A percentile compares a stretch with the other conserved stretches of the same genome.
Evolutionary conservation across 2,888 invertebrate species (phyloP).

Genomic region (Chrysolina americana): DNA sequence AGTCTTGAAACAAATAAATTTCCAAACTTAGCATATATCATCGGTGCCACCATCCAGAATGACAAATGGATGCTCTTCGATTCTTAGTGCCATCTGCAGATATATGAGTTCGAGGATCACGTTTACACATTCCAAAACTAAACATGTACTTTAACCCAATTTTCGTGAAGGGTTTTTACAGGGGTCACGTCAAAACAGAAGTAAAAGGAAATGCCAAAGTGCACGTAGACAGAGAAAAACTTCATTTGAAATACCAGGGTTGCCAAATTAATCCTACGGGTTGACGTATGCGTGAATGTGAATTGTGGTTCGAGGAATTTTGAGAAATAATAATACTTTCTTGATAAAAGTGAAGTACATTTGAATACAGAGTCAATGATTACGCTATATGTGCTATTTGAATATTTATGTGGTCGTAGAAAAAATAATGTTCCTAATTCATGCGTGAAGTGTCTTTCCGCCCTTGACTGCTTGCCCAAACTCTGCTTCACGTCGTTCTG

Average conservation of each 20-base stretch:
- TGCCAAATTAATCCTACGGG: too few species aligned
- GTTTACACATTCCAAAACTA: background rate
- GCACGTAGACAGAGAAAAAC: background rate
- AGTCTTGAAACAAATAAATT: slow-evolving; percentile 52
- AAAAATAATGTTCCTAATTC: too few species aligned
- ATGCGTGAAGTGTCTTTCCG: too few species aligned
- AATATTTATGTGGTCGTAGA: too few species aligned
- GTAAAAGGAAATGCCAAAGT: background rate
- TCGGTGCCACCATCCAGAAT: slow-evolving; percentile 50
- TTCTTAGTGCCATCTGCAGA: slow-evolving; percentile 51
- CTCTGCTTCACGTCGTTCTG: too few species aligned
- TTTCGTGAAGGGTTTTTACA: background rate
- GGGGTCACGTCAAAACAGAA: background rate
- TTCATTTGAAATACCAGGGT: background rate
- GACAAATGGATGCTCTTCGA: slow-evolving; percentile 55
- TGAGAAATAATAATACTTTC: too few species aligned
- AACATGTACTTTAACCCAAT: slow-evolving; percentile 9
- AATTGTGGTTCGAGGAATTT: too few species aligned
- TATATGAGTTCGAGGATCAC: slow-evolving; percentile 48
- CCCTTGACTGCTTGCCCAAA: too few species aligned
- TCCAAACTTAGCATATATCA: slow-evolving; percentile 50
- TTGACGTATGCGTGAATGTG: too few species aligned
- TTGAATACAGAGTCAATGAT: too few species aligned
- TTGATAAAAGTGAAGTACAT: too few species aligned
- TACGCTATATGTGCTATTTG: too few species aligned